Percentiles rank a stretch among this genome's conserved stretches.
These are phyloP conservation scores for Notarius quadriscutis DNA, from an alignment of 2,113 vertebrate species.

Conservation along the genomic window DNA sequence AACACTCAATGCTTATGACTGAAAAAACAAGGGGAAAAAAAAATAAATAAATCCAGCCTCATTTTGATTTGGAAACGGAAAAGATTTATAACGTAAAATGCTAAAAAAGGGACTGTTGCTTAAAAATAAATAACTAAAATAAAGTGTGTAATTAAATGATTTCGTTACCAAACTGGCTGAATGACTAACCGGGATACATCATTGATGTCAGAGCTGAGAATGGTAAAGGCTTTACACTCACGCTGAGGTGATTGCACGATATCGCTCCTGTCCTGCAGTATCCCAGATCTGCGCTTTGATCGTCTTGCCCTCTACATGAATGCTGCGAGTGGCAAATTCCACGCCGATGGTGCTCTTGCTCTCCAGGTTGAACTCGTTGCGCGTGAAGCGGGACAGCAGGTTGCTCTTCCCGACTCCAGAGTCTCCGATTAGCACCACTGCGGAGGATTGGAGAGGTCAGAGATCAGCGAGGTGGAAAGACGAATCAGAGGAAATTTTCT, in stretches of 20 bases:
- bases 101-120: too few species aligned
- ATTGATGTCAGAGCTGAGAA: neutral
- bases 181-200: neutral
- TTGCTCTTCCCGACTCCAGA: conserved; percentile 87
- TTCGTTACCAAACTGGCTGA: neutral
- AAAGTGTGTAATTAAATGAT: neutral
- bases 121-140: neutral
- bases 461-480: neutral
- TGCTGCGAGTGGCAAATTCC: conserved; percentile 84
- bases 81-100: neutral
- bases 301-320: conserved; percentile 81
- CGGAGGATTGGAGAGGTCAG: conserved; percentile 15
- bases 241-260: conserved; percentile 85
- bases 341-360: conserved; percentile 88
- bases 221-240: conserved; percentile 64
- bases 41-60: neutral
- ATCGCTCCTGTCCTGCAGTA: conserved; percentile 84
- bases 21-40: too few species aligned
- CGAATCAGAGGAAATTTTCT: neutral
- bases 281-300: conserved; percentile 90
- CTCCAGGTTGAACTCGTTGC: conserved; percentile 86
- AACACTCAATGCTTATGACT: neutral
- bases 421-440: conserved; percentile 86
- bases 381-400: conserved; percentile 84
- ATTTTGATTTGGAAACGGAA: neutral